Base-by-base conservation (phyloP, 2,113 vertebrate genomes). In the Tor tambroides region DNA sequence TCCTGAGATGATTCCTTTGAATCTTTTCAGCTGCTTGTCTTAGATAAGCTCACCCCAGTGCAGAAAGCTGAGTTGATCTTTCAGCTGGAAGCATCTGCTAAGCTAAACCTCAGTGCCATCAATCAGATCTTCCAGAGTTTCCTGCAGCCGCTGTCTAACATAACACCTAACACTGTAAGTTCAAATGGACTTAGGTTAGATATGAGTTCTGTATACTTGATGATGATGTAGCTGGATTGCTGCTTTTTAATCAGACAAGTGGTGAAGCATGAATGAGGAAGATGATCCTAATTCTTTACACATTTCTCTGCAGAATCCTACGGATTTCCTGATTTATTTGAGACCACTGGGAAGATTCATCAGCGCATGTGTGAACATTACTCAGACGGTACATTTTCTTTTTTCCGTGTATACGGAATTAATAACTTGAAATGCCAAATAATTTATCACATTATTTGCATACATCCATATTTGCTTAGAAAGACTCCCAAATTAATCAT, bases 291-390 rank as follows among this genome's bases (percentile, higher is more conserved):
- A 74, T 74, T 74, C 32, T 74, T 26, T 69, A 35, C 30, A 38
- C 1, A n/a, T 87, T n/a, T 86, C 26, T 59, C 72, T 85, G 15
- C 80, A 90, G 89, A 46, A 6, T 23, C 76, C 86, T 54, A 77
- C 19, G 9, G 54, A 56, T 6, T 65, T 86, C 49, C 12, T 85
- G 83, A 9, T 0, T 8, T 74, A 71, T 41, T 26, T 90, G 19
- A 90, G 38, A 76, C 89, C 86, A 80, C 15, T 90, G 28, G 86
- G 88, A 65, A 87, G 49, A 61, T 87, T 90, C 56, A 72, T 88
- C 35, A 75, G 46, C 8, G 10, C 63, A 23, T 78, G 63, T 51
- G 84, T 82, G 8, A 30, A 26, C 30, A 51, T 41, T 49, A 23
- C 28, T 85, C 76, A 63, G 2, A 15, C 38, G 63, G 86, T 90